Percentiles rank a stretch among this genome's conserved stretches.
phyloP scores from a whole-genome alignment of 2,797 vertebrate genomes.

The Hoplostethus atlanticus region DNA sequence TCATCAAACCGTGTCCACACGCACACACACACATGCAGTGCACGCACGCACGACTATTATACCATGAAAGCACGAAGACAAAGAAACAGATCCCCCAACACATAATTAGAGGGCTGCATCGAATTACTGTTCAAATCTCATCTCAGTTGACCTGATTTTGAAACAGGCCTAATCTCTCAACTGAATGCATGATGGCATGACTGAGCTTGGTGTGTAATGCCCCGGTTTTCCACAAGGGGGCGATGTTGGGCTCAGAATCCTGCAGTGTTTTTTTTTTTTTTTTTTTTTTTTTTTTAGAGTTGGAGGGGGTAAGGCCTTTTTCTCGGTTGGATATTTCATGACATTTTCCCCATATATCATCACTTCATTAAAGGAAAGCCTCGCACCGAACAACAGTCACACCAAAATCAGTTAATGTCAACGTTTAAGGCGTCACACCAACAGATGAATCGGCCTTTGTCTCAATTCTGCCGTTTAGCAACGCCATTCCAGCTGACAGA shows the following conservation, averaged over 20 bases:
- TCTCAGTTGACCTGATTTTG: slow-evolving; percentile 72
- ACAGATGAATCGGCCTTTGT: slow-evolving; percentile 56
- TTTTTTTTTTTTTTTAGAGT: no score
- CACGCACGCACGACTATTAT: not conserved
- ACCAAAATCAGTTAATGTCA: slow-evolving; percentile 50
- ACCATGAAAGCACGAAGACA: slow-evolving; percentile 15
- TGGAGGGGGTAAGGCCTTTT: not conserved
- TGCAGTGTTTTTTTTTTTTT: not conserved
- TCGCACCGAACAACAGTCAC: slow-evolving; percentile 34
- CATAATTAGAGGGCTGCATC: slow-evolving; percentile 32
- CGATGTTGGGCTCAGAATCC: slow-evolving; percentile 42
- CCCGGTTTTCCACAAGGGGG: slow-evolving; percentile 51
- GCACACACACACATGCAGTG: not conserved
- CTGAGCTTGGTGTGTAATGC: slow-evolving; percentile 25
- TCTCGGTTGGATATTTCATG: slow-evolving; percentile 15
- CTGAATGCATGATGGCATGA: slow-evolving; percentile 46
- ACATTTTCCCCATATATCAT: slow-evolving; percentile 21
- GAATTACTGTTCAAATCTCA: slow-evolving; percentile 53
- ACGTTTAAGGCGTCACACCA: slow-evolving; percentile 41
- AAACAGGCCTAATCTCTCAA: slow-evolving; percentile 47
- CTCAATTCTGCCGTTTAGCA: slow-evolving; percentile 32
- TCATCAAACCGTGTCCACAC: not conserved
- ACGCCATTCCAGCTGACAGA: slow-evolving; percentile 16
- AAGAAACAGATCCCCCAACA: slow-evolving; percentile 18
- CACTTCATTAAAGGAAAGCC: slow-evolving; percentile 54